Percentiles rank a stretch among this genome's conserved stretches.
phyloP scores from a whole-genome alignment of 2,113 vertebrate species.

The Tachysurus fulvidraco region DNA sequence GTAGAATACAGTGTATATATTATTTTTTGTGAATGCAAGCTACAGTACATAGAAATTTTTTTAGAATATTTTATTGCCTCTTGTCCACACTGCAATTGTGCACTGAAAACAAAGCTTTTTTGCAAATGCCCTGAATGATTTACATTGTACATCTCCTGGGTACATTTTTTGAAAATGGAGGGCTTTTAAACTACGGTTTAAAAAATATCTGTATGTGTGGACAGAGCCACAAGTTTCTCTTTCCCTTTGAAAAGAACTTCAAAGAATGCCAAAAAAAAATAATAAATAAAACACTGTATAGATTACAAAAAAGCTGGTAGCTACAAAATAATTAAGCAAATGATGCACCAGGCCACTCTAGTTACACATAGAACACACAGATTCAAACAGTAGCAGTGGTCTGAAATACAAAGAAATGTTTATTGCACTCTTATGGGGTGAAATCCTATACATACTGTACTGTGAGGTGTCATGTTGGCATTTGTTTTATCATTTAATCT shows the following conservation, averaged over 20 bases:
- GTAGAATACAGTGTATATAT: too few relatives aligned
- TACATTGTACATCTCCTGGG: background rate
- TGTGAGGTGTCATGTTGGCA: background rate
- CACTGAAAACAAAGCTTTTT: background rate
- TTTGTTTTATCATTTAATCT: background rate
- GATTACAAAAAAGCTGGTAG: background rate
- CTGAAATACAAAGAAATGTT: background rate
- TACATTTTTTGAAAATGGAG: background rate
- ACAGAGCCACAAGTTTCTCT: background rate
- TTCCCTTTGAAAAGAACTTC: background rate
- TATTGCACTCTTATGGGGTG: background rate
- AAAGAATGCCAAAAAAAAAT: background rate
- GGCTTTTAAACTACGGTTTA: background rate
- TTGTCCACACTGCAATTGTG: too few relatives aligned
- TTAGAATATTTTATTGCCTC: too few relatives aligned
- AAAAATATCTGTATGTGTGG: background rate
- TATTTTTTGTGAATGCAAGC: too few relatives aligned
- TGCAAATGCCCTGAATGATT: background rate
- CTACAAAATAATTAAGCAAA: background rate
- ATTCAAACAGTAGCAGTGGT: background rate
- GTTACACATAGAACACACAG: too few relatives aligned
- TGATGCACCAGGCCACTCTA: background rate
- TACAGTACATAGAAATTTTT: too few relatives aligned
- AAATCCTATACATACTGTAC: background rate
- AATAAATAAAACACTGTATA: background rate